Evolutionary conservation across 2,797 vertebrate genomes (phyloP), one percentile per base, ranked within the genome.

Genomic region (Crax fasciolata): DNA sequence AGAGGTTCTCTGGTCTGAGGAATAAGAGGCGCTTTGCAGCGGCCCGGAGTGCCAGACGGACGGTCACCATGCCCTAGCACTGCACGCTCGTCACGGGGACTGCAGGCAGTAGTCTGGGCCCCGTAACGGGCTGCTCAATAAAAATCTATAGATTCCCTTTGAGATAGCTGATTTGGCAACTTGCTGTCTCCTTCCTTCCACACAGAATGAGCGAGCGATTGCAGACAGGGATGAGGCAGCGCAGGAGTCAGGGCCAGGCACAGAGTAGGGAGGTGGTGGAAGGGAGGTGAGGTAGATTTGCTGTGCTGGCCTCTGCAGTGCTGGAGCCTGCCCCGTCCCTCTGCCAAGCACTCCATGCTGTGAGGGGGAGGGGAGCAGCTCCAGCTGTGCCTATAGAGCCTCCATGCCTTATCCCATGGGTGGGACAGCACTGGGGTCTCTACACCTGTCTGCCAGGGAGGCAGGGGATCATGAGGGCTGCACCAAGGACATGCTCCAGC

Each of bases 1-100:
- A 98, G 51, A 97, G 98, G 73, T 99, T 98, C 96, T 98, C 98
- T 74, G 96, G 96, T 62, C 96, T 98, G 95, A 97, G 95, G 95
- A 93, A 94, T 84, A 96, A 95, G 94, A 84, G 83, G 75, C 76
- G 63, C 85, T 89, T 89, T 84, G 17, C 70, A 46, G 73, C 87
- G 43, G 76, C 89, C 66, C 73, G 83, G 66, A 85, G 75, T 54
- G 52, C 96, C 11, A 61, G 90, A 38, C 92, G 98, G 86, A 98
- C 82, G 7, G 97, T 98, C 83, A 96, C 97, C 89, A 95, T 98
- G 67, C 96, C 96, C 19, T 97, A 96, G 92, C 48, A 54, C 70
- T 1, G 1, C 9, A 0, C 65, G 41, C 59, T 62, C n/a, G 0
- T 19, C 86, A 17, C 58, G 30, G 88, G 77, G 62, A 39, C 81